Evolutionary conservation across 1,140 invertebrate genomes (phyloP).

Genomic region (Drosophila repleta): DNA sequence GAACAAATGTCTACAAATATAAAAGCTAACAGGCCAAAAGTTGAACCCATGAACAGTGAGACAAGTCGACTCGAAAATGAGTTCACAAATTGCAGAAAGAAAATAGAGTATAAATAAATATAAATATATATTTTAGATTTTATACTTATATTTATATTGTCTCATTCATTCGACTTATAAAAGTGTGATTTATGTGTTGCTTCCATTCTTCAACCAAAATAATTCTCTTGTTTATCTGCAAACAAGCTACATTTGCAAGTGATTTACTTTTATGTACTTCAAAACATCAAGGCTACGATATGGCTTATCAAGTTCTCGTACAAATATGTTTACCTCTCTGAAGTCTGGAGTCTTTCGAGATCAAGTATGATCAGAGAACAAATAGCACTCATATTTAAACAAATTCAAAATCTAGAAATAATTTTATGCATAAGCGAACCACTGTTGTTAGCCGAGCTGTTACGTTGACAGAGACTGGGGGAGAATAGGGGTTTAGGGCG

Average conservation of each 20-base stretch:
- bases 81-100: background rate
- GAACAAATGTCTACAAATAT: conserved; percentile 22
- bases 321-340: too few species aligned
- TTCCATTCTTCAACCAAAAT: background rate
- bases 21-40: conserved; percentile 19
- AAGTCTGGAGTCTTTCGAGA: too few species aligned
- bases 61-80: background rate
- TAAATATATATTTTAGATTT: background rate
- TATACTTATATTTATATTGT: background rate
- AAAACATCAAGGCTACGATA: too few species aligned
- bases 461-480: conserved; percentile 14
- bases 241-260: background rate
- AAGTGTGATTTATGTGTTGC: background rate
- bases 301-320: too few species aligned
- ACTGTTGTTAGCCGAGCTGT: conserved; percentile 34
- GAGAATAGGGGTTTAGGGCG: background rate
- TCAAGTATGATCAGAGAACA: background rate
- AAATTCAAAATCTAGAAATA: background rate
- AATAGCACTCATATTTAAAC: background rate
- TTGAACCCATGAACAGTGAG: conserved; percentile 14
- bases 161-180: background rate
- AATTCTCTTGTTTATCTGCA: background rate
- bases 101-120: background rate
- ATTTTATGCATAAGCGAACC: background rate
- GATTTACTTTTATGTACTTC: too few species aligned